Percentiles rank a stretch among this genome's conserved stretches.
These are phyloP conservation scores for cat (Felis catus) DNA, from an alignment of 2,113 vertebrate species.

Conservation along the genomic window F.catus_Fca126_mat1.0 CM031417.1:53249001-53249500, in stretches of 20 bases:
- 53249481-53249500: too few relatives aligned
- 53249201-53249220: neutral
- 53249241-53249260: neutral
- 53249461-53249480: too few relatives aligned
- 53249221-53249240: neutral
- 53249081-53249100: neutral
- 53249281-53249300: neutral
- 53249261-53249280: slow-evolving; percentile 15
- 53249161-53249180: neutral
- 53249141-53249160: neutral
- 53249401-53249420: neutral
- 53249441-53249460: neutral
- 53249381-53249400: neutral
- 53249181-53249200: neutral
- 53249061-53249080: slow-evolving; percentile 11
- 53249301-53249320: neutral
- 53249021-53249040: neutral
- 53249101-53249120: neutral
- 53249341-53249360: neutral
- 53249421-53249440: neutral
- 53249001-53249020: slow-evolving; percentile 21
- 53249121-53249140: neutral
- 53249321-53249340: neutral
- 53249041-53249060: neutral
- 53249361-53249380: neutral